Base-by-base conservation (phyloP, 92 coral and sea anemone genomes). In the Phenganax marumi region DNA sequence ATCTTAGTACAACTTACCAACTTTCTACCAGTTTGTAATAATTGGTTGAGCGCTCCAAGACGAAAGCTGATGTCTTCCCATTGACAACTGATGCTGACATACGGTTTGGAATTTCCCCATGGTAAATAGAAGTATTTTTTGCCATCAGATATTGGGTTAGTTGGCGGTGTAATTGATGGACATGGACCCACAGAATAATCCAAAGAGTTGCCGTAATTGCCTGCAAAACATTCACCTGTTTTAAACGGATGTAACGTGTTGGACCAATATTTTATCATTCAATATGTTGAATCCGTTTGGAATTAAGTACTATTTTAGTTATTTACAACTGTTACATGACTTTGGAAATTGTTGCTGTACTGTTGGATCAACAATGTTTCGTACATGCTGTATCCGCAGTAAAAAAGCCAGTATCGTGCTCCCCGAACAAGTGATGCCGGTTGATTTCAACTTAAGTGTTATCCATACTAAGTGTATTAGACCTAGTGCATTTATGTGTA, bases 161-260 rank as follows among this genome's bases (percentile, higher is more conserved):
- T 89, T 18, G 97, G 92, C 47, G 97, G 92, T 17, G 97, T 93
- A 89, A 88, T 93, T 52, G 93, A 93, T 21, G 97, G 97, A 1
- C 72, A 50, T 25, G 72, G 72, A 8, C 97, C 96, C 54, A 93
- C 97, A 10, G 97, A 93, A 63, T 93, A 93, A 54, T 93, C 97
- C 90, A 93, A 89, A 82, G 88, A 91, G 84, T 93, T 93, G n/a
- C 97, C 97, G 79, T 86, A 88, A 89, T 93, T 93, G 70, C 97
- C 97, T 93, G 43, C 11, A 12, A 54, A 61, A 71, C 8, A 46
- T 52, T 10, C 24, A 61, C 50, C 19, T 52, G 66, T 39, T 14
- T 69, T 5, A 4, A 8, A 9, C 53, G 7, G 9, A 50, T 46
- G 2, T 3, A 72, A 12, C 58, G 1, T 72, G 48, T 70, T 8